phyloP scores from a whole-genome alignment of 2,888 invertebrate species.

The Tenthredo distinguenda region DNA sequence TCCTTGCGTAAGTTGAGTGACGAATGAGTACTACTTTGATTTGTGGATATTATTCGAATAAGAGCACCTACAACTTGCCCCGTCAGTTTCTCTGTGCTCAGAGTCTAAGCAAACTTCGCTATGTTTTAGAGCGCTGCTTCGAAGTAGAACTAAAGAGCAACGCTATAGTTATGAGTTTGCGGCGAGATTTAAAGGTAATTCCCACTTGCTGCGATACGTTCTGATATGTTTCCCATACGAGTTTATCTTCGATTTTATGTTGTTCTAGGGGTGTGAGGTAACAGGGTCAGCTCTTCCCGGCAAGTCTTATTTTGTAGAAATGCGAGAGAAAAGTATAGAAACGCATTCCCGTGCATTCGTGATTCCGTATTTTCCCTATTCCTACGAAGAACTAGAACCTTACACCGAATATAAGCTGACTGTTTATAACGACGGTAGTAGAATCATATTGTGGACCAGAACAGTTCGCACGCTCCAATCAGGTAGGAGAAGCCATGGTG shows the following conservation, averaged over 20 bases:
- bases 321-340: not conserved
- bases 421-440: constrained; percentile 46
- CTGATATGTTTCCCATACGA: not conserved
- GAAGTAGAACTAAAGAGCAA: not conserved
- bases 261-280: not conserved
- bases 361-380: not conserved
- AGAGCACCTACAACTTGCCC: not conserved
- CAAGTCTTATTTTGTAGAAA: not conserved
- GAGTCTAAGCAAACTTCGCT: not conserved
- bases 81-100: not conserved
- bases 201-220: not conserved
- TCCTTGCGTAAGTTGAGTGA: not conserved
- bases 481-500: constrained; percentile 56
- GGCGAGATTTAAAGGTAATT: not conserved
- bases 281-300: not conserved
- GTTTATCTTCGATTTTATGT: not conserved
- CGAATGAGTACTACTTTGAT: not conserved
- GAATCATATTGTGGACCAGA: constrained; percentile 32
- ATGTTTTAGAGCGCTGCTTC: not conserved
- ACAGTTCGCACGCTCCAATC: constrained; percentile 60
- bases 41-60: not conserved
- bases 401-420: constrained; percentile 54
- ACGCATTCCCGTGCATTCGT: not conserved
- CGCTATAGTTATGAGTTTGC: not conserved
- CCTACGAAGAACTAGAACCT: not conserved